Evolutionary conservation across 2,888 invertebrate species (phyloP).

Genomic region (Drosophila merina): DNA sequence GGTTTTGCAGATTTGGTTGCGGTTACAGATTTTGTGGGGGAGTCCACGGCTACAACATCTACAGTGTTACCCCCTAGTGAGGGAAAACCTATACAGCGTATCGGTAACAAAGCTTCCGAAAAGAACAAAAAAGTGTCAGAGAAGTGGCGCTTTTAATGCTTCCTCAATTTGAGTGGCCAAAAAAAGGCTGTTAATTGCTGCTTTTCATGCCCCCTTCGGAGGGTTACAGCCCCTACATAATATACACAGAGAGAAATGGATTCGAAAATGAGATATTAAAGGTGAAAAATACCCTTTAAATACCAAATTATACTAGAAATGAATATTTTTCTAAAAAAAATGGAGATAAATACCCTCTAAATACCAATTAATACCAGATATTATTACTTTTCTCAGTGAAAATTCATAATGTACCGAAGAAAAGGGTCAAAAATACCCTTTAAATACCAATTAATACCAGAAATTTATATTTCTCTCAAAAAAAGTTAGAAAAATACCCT

Average conservation of each 20-base stretch:
- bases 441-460: no score
- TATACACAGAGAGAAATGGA: constrained; percentile 10
- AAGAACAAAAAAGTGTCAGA: constrained; percentile 26
- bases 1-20: constrained; percentile 37
- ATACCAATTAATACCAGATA: no score
- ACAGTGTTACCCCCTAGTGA: constrained; percentile 25
- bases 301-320: no score
- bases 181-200: constrained; percentile 39
- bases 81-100: constrained; percentile 23
- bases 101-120: constrained; percentile 8
- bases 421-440: no score
- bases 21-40: constrained; percentile 32
- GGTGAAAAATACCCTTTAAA: no score
- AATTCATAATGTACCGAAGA: constrained; percentile 17
- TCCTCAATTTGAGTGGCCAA: constrained; percentile 38
- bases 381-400: no score
- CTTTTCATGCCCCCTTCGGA: neutral
- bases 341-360: no score
- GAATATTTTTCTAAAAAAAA: no score
- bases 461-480: no score
- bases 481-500: no score
- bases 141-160: constrained; percentile 30
- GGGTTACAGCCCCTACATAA: constrained; percentile 6
- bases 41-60: neutral
- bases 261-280: neutral